phyloP scores from a whole-genome alignment of 2,888 invertebrate genomes.

The Alsophila aescularia region DNA sequence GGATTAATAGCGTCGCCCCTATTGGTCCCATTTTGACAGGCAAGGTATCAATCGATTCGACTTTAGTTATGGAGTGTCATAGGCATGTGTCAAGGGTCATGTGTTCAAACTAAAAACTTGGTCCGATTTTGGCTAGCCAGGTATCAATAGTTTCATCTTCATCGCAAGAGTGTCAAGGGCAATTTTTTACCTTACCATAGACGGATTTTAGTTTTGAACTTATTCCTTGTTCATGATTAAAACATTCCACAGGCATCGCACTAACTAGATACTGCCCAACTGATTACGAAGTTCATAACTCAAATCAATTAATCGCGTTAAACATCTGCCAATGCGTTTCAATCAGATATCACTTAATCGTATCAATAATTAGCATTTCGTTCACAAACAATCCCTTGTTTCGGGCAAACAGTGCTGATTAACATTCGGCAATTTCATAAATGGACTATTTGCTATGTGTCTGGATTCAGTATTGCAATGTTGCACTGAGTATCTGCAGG shows the following conservation, averaged over 20 bases:
- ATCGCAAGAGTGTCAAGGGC: no score
- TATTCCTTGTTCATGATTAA: no score
- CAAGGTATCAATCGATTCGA: no score
- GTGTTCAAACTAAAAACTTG: no score
- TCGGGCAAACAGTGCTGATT: slow-evolving; percentile 28
- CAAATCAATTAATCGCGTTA: slow-evolving; percentile 16
- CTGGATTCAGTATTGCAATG: slow-evolving; percentile 21
- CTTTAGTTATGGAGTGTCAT: no score
- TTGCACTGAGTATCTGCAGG: neutral
- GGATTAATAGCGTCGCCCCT: no score
- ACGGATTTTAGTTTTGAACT: no score
- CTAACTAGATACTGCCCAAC: neutral
- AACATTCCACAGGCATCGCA: neutral
- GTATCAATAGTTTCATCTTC: no score
- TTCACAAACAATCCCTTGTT: slow-evolving; percentile 19
- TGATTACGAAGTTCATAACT: slow-evolving; percentile 13
- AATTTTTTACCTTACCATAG: no score
- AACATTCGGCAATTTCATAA: slow-evolving; percentile 37
- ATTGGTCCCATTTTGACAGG: no score
- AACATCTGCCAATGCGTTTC: slow-evolving; percentile 28
- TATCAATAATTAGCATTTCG: slow-evolving; percentile 36
- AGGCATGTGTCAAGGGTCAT: no score
- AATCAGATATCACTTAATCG: slow-evolving; percentile 37
- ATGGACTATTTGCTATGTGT: slow-evolving; percentile 34
- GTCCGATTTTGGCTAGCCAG: no score